phyloP scores from a whole-genome alignment of 2,797 vertebrate genomes.

The Neostethus bicornis region DNA sequence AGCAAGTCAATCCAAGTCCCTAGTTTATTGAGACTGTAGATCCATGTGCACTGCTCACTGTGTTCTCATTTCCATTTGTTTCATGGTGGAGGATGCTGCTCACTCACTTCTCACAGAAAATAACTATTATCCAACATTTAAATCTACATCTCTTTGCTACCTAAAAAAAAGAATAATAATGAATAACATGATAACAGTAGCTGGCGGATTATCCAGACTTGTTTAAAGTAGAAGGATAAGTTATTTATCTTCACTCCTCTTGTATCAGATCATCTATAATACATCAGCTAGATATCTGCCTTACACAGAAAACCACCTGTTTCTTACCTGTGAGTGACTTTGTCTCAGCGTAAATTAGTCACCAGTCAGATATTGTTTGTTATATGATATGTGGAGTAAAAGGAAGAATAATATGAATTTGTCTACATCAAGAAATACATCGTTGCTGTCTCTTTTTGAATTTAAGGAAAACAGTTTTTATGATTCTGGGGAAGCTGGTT shows the following conservation, averaged over 20 bases:
- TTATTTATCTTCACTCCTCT: conserved; percentile 67
- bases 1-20: conserved; percentile 46
- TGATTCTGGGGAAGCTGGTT: conserved; percentile 13
- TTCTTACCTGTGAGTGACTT: conserved; percentile 28
- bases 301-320: conserved; percentile 72
- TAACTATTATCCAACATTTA: conserved; percentile 3
- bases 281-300: conserved; percentile 56
- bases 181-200: conserved; percentile 9
- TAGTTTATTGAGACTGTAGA: conserved; percentile 73
- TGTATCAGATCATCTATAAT: conserved; percentile 76
- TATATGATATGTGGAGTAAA: conserved; percentile 3
- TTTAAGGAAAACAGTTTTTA: conserved; percentile 7
- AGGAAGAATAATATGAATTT: not conserved
- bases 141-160: not conserved
- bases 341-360: not conserved
- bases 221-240: conserved; percentile 47
- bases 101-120: not conserved
- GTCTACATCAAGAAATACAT: not conserved
- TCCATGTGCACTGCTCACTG: conserved; percentile 35
- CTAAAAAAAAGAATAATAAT: not conserved
- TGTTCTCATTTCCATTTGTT: conserved; percentile 15
- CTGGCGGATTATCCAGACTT: conserved; percentile 23
- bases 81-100: conserved; percentile 22
- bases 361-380: not conserved
- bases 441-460: not conserved